phyloP scores from a whole-genome alignment of 2,888 invertebrate genomes.

The Cancer borealis region DNA sequence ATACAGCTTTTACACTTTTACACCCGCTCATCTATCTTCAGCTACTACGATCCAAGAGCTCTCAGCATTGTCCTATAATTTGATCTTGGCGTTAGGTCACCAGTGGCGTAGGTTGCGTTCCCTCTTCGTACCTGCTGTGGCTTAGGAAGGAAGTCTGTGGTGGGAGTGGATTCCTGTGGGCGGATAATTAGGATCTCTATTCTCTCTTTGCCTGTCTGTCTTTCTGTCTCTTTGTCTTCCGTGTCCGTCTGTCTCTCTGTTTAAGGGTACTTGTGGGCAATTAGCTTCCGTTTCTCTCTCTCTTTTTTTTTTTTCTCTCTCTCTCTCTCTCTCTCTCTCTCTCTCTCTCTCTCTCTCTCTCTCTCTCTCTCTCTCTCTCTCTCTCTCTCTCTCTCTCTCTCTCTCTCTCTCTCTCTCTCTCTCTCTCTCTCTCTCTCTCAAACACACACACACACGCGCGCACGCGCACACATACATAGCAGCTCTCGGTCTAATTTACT shows the following conservation, averaged over 20 bases:
- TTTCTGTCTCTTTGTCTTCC: slow-evolving; percentile 34
- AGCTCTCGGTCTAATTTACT: not conserved
- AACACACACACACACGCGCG: too few relatives aligned
- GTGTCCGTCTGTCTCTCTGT: slow-evolving; percentile 43
- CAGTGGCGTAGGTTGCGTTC: not conserved
- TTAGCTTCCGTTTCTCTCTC: not conserved
- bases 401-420: slow-evolving; percentile 7
- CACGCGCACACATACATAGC: too few relatives aligned
- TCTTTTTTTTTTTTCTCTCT: not conserved
- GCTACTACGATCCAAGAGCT: not conserved
- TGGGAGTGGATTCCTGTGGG: slow-evolving; percentile 12
- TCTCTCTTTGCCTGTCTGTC: slow-evolving; percentile 11
- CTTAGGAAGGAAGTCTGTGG: slow-evolving; percentile 23
- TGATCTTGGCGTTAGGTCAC: not conserved
- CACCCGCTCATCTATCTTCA: not conserved
- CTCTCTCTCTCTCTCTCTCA: not conserved
- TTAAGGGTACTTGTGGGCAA: not conserved
- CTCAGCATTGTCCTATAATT: not conserved
- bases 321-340: too few relatives aligned
- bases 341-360: too few relatives aligned
- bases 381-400: too few relatives aligned
- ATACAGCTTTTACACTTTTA: too few relatives aligned
- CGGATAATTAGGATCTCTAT: not conserved
- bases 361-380: too few relatives aligned
- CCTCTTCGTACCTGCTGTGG: slow-evolving; percentile 11